Base-by-base conservation (phyloP, 1,140 invertebrate species). In the Dysdera silvatica region DNA sequence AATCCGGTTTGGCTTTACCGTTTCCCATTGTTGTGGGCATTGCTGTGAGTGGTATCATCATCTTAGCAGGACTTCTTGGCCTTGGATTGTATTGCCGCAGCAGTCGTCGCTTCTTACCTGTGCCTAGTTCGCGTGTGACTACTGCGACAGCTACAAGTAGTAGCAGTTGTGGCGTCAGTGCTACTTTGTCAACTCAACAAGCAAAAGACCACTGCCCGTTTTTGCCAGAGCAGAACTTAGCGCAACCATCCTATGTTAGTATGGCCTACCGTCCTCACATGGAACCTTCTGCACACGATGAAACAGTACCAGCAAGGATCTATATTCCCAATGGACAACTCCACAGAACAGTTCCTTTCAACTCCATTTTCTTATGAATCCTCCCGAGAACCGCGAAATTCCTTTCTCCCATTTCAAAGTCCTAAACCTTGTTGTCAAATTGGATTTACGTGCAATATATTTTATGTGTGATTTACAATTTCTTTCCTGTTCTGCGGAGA, bases 341-440 rank as follows among this genome's bases (percentile, higher is more conserved):
- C 4, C 61, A 63, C 28, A 55, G 61, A 53, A 63, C 61, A 63
- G 61, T 54, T n/a, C 58, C 60, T 23, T 43, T 61, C n/a, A 59
- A 59, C n/a, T 45, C 41, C 45, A 59, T 59, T 26, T 28, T 59
- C 8, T 49, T 59, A 32, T 59, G 41, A 59, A 29, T 28, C 31
- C 20, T n/a, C n/a, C n/a, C n/a, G n/a, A n/a, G n/a, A n/a, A n/a
- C n/a, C n/a, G n/a, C n/a, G n/a, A n/a, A n/a, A n/a, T n/a, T n/a
- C n/a, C n/a, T n/a, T n/a, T n/a, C n/a, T n/a, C n/a, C n/a, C n/a
- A n/a, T n/a, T n/a, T n/a, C n/a, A n/a, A n/a, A n/a, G n/a, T n/a
- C n/a, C n/a, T n/a, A n/a, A n/a, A n/a, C n/a, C n/a, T n/a, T n/a
- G n/a, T n/a, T n/a, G n/a, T n/a, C n/a, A n/a, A n/a, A n/a, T n/a